These are phyloP conservation scores for Nothocercus julius DNA, from an alignment of 2,113 vertebrate genomes.

Conservation along the genomic window DNA sequence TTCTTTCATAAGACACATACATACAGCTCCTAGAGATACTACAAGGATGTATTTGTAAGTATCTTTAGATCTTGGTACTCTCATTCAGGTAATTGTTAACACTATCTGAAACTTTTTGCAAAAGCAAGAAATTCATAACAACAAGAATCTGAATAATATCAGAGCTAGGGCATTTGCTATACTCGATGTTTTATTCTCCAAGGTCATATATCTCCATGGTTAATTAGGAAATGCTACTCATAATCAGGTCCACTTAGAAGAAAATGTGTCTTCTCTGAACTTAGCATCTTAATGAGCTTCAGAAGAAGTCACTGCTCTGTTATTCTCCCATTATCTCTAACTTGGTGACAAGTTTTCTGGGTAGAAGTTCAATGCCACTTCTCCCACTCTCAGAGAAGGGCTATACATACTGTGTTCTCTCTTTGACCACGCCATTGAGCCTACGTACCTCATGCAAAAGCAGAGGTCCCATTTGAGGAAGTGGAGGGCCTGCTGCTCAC, in stretches of 20 bases:
- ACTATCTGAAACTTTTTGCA: constrained; percentile 16
- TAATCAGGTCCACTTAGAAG: constrained; percentile 20
- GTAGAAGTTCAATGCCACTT: background rate
- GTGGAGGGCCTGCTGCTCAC: background rate
- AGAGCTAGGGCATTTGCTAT: constrained; percentile 30
- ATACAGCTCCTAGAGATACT: background rate
- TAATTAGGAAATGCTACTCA: constrained; percentile 63
- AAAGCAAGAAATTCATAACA: constrained; percentile 8
- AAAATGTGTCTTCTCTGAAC: background rate
- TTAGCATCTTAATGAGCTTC: constrained; percentile 3
- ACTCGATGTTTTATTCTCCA: constrained; percentile 21
- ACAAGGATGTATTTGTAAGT: background rate
- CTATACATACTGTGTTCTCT: background rate
- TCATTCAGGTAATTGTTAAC: background rate
- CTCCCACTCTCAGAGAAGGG: background rate
- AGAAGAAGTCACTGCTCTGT: background rate
- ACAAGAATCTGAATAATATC: constrained; percentile 40
- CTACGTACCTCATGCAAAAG: background rate
- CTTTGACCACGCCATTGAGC: background rate
- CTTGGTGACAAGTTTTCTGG: background rate
- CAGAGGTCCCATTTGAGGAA: background rate
- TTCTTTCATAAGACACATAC: background rate
- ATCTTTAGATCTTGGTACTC: background rate
- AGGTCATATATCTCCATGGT: constrained; percentile 24
- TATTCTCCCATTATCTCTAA: background rate